Percentiles rank a stretch among this genome's conserved stretches.
Evolutionary conservation across 2,797 vertebrate genomes (phyloP).

Genomic region (Lutjanus campechanus): DNA sequence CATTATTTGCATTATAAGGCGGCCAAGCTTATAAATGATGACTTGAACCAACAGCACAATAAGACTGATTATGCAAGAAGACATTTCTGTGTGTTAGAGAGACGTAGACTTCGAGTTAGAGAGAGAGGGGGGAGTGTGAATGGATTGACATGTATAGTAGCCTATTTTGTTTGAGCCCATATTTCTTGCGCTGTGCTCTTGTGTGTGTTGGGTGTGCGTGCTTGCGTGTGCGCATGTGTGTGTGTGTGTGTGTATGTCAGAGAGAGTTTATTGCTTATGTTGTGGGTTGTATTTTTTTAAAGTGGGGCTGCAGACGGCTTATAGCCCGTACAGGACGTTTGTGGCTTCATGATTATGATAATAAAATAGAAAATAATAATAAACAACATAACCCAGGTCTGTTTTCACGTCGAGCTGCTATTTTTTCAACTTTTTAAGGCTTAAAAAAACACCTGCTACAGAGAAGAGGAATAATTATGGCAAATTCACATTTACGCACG

Average conservation of each 20-base stretch:
- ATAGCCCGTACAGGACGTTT: constrained; percentile 48
- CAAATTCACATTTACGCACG: constrained; percentile 15
- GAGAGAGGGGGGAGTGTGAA: constrained; percentile 22
- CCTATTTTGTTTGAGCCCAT: constrained; percentile 69
- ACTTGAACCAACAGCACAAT: constrained; percentile 27
- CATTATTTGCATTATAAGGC: constrained; percentile 13
- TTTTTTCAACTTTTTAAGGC: not conserved
- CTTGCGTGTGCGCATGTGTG: not conserved
- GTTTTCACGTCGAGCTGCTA: not conserved
- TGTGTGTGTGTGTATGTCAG: constrained; percentile 7
- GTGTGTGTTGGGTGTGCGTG: constrained; percentile 3
- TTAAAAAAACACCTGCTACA: constrained; percentile 14
- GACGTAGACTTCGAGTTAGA: not conserved
- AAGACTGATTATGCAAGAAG: constrained; percentile 44
- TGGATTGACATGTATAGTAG: constrained; percentile 66
- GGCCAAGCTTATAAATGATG: constrained; percentile 41
- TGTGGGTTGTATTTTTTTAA: constrained; percentile 59
- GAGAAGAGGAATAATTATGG: not conserved
- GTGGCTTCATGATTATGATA: constrained; percentile 57
- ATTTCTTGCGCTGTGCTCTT: constrained; percentile 49
- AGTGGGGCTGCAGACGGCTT: constrained; percentile 32
- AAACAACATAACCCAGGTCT: constrained; percentile 1
- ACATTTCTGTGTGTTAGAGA: constrained; percentile 21
- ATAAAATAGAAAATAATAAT: constrained; percentile 49
- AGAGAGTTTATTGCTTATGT: constrained; percentile 54